These are phyloP conservation scores for Pandion haliaetus DNA, from an alignment of 2,113 vertebrate species.

Conservation along the genomic window DNA sequence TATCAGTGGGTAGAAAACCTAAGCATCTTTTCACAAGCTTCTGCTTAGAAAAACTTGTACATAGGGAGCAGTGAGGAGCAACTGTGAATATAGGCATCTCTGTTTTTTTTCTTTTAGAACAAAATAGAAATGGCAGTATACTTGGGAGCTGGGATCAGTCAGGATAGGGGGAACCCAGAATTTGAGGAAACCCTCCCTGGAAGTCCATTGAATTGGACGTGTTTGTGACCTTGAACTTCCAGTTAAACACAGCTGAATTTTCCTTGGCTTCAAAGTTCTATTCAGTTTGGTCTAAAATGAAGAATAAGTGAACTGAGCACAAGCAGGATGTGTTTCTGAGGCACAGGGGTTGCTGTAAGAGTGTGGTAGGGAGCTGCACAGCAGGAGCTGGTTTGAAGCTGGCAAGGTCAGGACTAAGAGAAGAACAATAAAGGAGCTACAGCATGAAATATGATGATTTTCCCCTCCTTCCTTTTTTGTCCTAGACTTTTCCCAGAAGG, in stretches of 20 bases:
- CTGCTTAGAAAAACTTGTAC: neutral
- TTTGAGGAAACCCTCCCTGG: neutral
- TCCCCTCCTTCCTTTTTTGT: neutral
- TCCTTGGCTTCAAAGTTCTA: neutral
- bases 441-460: neutral
- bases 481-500: neutral
- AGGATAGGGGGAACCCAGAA: neutral
- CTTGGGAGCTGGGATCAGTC: neutral
- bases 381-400: conserved; percentile 11
- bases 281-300: neutral
- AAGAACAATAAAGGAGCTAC: neutral
- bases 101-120: neutral
- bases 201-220: neutral
- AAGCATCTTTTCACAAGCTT: neutral
- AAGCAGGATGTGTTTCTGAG: neutral
- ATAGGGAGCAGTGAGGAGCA: neutral
- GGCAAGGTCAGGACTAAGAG: neutral
- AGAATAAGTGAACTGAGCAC: neutral
- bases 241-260: neutral
- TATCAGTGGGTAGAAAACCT: neutral
- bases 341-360: neutral
- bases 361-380: neutral
- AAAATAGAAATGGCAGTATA: neutral
- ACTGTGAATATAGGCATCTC: neutral
- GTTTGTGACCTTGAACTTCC: neutral